Evolutionary conservation across 2,888 invertebrate species (phyloP), one percentile per base, ranked within the genome.

Genomic region (Lasioglossum lativentre): DNA sequence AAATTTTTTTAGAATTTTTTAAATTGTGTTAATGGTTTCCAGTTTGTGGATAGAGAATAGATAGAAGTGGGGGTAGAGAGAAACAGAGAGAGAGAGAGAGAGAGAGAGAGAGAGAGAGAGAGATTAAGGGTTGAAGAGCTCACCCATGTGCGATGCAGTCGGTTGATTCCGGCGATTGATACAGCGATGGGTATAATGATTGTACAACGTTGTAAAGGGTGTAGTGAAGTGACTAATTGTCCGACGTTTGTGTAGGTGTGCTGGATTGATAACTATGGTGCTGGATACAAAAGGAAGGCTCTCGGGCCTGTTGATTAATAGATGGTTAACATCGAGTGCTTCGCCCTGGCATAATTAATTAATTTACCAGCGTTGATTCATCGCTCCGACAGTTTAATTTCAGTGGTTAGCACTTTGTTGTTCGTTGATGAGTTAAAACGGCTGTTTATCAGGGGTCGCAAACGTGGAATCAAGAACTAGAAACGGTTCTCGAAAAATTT

Each of bases 291-390:
- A 66, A 66, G 34, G 66, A n/a, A 75, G 19, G 30, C 45, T 40
- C 66, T 47, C 66, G 34, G 10, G 23, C 19, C 34, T 38, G 66
- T 66, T 66, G 66, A 66, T 66, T 66, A 38, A 66, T 66, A 66
- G 66, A 38, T 30, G 66, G 66, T 66, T 66, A 66, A 38, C 66
- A 66, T 34, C 66, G 66, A 66, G 66, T 66, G 34, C 66, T 66
- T 8, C 2, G 23, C 34, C 34, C 34, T 34, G 19, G 66, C 66
- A 34, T 66, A 66, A 38, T 66, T 66, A 66, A 66, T 66, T 66
- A 34, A 66, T 66, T 66, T 34, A 66, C 23, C 66, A 10, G 19
- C 8, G 34, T 8, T 66, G 63, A 63, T 63, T 63, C 63, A 63
- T 63, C 19, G 34, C 19, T 19, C 1, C 10, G 30, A 5, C 34